phyloP scores from a whole-genome alignment of 2,888 invertebrate genomes.

The Lumbricus terrestris region DNA sequence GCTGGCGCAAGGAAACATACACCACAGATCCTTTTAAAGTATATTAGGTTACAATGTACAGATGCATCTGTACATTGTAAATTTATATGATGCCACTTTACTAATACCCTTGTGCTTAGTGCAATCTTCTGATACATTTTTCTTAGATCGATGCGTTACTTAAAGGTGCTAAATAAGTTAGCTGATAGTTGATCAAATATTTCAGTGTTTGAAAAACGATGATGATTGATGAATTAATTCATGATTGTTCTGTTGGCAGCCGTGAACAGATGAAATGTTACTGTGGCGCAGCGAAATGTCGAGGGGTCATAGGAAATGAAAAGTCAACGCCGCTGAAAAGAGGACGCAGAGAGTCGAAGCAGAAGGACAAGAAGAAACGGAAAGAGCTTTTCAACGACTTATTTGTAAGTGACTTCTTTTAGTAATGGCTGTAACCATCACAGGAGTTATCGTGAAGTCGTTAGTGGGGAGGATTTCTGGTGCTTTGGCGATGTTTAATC shows the following conservation, averaged over 20 bases:
- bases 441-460: too few species aligned
- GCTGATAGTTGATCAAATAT: too few species aligned
- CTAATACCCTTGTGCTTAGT: neutral
- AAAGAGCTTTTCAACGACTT: constrained; percentile 68
- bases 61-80: too few species aligned
- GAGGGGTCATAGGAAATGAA: constrained; percentile 83
- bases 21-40: too few species aligned
- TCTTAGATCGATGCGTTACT: neutral
- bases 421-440: neutral
- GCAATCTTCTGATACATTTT: neutral
- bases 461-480: too few species aligned
- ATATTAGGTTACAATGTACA: too few species aligned
- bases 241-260: constrained; percentile 27
- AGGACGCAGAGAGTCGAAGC: constrained; percentile 34
- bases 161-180: neutral
- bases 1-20: too few species aligned
- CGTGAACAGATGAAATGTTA: constrained; percentile 91
- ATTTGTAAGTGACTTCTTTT: constrained; percentile 61
- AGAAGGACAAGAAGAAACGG: constrained; percentile 60
- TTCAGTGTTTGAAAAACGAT: neutral
- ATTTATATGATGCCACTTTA: too few species aligned
- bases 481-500: too few species aligned
- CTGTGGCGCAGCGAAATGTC: constrained; percentile 84
- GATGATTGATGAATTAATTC: neutral
- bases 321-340: constrained; percentile 47